These are phyloP conservation scores for Acrobasis repandana DNA, from an alignment of 2,888 invertebrate species.

Conservation along the genomic window DNA sequence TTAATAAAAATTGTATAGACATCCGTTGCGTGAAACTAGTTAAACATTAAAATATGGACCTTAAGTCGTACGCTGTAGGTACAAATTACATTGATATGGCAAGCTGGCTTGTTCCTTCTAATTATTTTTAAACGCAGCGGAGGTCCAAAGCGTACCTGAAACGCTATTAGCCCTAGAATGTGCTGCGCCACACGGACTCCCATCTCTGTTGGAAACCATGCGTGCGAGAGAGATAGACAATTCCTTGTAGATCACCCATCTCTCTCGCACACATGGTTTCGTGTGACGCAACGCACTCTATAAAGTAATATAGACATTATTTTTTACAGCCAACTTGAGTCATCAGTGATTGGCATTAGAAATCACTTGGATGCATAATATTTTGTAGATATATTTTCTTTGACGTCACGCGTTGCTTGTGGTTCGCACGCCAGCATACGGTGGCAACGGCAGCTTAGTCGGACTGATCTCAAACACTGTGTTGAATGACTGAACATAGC, in stretches of 20 bases:
- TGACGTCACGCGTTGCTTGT: slow-evolving; percentile 21
- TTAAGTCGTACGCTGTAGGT: neutral
- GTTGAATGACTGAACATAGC: slow-evolving; percentile 9
- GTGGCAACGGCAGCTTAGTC: slow-evolving; percentile 64
- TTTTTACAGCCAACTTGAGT: slow-evolving; percentile 6
- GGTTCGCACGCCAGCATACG: slow-evolving; percentile 19
- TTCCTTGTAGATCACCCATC: too few relatives aligned
- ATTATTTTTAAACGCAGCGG: slow-evolving; percentile 1
- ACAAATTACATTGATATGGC: neutral
- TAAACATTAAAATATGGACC: neutral
- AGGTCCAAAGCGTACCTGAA: neutral
- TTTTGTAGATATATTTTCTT: slow-evolving; percentile 18
- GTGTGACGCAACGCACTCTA: neutral
- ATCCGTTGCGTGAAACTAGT: neutral
- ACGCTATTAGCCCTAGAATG: neutral
- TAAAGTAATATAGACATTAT: neutral
- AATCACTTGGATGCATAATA: slow-evolving; percentile 22
- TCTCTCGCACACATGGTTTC: too few relatives aligned
- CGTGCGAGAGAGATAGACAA: too few relatives aligned
- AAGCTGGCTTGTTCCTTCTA: neutral
- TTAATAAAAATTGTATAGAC: neutral
- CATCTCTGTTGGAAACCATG: too few relatives aligned
- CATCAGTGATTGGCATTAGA: slow-evolving; percentile 16
- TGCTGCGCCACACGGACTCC: too few relatives aligned
- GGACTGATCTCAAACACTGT: slow-evolving; percentile 51